Evolutionary conservation across 1,140 invertebrate genomes (phyloP).

Genomic region (Nixonia krombeini): DNA sequence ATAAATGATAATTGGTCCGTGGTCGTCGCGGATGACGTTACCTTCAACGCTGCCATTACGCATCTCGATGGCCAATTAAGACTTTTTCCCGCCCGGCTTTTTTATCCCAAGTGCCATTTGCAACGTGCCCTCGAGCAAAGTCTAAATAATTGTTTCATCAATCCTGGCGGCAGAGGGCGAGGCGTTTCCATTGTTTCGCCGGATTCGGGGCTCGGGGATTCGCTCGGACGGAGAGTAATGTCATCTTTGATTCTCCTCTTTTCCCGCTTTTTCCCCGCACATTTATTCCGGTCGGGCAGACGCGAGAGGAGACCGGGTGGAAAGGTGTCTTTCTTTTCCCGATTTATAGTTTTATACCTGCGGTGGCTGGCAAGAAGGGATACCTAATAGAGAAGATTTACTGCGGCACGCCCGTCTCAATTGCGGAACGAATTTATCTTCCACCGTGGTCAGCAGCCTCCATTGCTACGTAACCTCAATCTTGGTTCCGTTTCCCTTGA

Average conservation of each 20-base stretch:
- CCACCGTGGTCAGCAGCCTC: conserved; percentile 63
- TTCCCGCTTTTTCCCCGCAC: background rate
- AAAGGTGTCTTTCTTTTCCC: conserved; percentile 43
- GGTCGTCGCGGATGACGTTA: too few relatives aligned
- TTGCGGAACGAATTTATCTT: conserved; percentile 70
- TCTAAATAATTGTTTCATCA: too few relatives aligned
- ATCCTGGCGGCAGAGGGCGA: too few relatives aligned
- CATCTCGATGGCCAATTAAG: too few relatives aligned
- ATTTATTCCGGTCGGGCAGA: background rate
- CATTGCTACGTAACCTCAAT: conserved; percentile 67
- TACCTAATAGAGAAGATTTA: conserved; percentile 68
- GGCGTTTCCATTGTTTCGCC: too few relatives aligned
- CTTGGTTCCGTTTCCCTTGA: conserved; percentile 63
- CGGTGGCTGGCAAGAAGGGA: conserved; percentile 50
- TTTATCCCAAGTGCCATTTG: too few relatives aligned
- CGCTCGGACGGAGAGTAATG: background rate
- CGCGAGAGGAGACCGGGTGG: conserved; percentile 1
- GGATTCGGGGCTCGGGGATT: too few relatives aligned
- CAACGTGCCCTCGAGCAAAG: too few relatives aligned
- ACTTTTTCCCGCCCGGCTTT: too few relatives aligned
- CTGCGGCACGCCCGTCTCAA: conserved; percentile 67
- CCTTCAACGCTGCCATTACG: too few relatives aligned
- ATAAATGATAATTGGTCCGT: too few relatives aligned
- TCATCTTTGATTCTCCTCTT: conserved; percentile 6
- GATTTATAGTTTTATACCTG: conserved; percentile 64